Evolutionary conservation across 53 echinoderm and acorn worm species (phyloP).

Genomic region (Stichopus horrens): DNA sequence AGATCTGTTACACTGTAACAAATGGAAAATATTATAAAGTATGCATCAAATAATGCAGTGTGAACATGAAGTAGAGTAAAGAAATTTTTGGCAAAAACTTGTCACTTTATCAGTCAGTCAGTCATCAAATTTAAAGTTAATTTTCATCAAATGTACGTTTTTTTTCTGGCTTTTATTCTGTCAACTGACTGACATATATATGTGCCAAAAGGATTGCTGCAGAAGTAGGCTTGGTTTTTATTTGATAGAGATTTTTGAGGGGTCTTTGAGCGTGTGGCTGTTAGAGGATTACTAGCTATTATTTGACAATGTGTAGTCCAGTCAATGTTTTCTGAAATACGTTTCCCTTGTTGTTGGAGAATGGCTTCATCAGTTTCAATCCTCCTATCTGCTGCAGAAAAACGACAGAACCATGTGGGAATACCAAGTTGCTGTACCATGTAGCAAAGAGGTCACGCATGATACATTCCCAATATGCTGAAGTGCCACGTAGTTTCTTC

Average conservation of each 20-base stretch:
- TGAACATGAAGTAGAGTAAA: too few relatives aligned
- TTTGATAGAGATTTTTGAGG: not conserved
- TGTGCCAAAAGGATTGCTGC: not conserved
- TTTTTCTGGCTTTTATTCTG: too few relatives aligned
- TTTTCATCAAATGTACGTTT: too few relatives aligned
- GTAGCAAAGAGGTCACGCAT: conserved; percentile 65
- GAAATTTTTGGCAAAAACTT: too few relatives aligned
- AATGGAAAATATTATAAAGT: too few relatives aligned
- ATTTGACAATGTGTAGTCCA: conserved; percentile 48
- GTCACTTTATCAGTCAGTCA: too few relatives aligned
- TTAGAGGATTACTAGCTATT: conserved; percentile 62
- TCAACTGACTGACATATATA: not conserved
- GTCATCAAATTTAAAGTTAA: too few relatives aligned
- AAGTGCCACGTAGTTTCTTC: conserved; percentile 36
- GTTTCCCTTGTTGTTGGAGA: conserved; percentile 53
- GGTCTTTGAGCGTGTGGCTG: conserved; percentile 55
- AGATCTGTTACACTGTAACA: too few relatives aligned
- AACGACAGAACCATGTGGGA: conserved; percentile 62
- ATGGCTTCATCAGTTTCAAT: conserved; percentile 54
- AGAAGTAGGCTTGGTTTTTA: conserved; percentile 11
- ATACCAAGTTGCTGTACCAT: conserved; percentile 43
- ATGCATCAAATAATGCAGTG: too few relatives aligned
- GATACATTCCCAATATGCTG: conserved; percentile 48
- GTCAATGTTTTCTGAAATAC: conserved; percentile 48
- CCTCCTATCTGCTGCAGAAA: conserved; percentile 63